Evolutionary conservation across 2,113 vertebrate genomes (phyloP).

Genomic region (Scomber japonicus): DNA sequence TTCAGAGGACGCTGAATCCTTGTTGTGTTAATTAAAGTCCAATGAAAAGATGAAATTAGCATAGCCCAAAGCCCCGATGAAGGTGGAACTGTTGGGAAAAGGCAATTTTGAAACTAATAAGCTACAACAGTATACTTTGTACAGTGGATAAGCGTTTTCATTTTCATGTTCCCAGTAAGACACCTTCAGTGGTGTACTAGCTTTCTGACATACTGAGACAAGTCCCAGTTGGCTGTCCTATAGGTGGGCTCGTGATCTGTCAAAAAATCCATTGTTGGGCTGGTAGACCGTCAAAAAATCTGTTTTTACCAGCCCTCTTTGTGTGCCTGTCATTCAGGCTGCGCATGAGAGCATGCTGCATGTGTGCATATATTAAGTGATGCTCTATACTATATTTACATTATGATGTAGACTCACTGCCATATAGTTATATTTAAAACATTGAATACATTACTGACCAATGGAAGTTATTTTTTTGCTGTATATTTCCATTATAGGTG

Average conservation of each 20-base stretch:
- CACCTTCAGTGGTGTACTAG: neutral
- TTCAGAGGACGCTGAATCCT: conserved; percentile 66
- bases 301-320: no score
- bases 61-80: conserved; percentile 43
- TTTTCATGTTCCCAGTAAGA: neutral
- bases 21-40: conserved; percentile 77
- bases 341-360: no score
- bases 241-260: no score
- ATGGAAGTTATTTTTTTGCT: neutral
- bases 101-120: conserved; percentile 51
- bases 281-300: no score
- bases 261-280: no score
- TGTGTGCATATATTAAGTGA: neutral
- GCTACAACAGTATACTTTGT: neutral
- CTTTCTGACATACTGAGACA: no score
- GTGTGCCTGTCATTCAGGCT: no score
- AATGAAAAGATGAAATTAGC: conserved; percentile 69
- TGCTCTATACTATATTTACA: conserved; percentile 13
- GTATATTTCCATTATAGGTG: neutral
- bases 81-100: conserved; percentile 37
- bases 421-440: neutral
- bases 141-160: conserved; percentile 15
- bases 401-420: neutral
- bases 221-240: no score
- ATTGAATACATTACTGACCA: conserved; percentile 10